These are phyloP conservation scores for Apotomis betuletana DNA, from an alignment of 2,888 invertebrate genomes.

Conservation along the genomic window DNA sequence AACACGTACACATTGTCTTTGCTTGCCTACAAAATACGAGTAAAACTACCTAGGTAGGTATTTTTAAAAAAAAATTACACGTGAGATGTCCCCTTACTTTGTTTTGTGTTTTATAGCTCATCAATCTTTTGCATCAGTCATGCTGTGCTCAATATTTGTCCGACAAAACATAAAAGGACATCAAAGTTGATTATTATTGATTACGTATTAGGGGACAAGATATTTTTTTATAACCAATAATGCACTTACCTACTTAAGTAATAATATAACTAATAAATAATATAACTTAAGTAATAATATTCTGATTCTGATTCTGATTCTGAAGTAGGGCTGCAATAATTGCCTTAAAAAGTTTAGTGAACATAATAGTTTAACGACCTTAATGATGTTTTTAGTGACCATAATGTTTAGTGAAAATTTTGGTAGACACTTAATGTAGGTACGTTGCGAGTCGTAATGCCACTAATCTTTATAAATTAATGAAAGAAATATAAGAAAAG, in stretches of 20 bases:
- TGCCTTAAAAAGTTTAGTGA: too few species aligned
- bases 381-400: too few species aligned
- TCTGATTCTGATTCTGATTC: too few species aligned
- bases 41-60: not conserved
- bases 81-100: not conserved
- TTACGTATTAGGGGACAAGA: conserved; percentile 1
- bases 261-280: too few species aligned
- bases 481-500: too few species aligned
- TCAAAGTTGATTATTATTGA: conserved; percentile 21
- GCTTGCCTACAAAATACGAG: not conserved
- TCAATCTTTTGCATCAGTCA: conserved; percentile 50
- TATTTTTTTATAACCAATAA: not conserved
- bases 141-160: conserved; percentile 11
- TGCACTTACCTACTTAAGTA: not conserved
- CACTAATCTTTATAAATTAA: too few species aligned
- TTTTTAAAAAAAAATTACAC: not conserved
- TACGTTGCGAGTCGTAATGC: too few species aligned
- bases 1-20: not conserved
- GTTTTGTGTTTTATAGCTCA: conserved; percentile 49
- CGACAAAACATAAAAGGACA: conserved; percentile 14
- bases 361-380: too few species aligned
- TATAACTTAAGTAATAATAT: too few species aligned
- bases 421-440: too few species aligned
- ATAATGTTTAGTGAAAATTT: too few species aligned
- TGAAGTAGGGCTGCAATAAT: not conserved